Evolutionary conservation across 2,797 vertebrate genomes (phyloP).

Genomic region (Tympanoctomys barrerae): DNA sequence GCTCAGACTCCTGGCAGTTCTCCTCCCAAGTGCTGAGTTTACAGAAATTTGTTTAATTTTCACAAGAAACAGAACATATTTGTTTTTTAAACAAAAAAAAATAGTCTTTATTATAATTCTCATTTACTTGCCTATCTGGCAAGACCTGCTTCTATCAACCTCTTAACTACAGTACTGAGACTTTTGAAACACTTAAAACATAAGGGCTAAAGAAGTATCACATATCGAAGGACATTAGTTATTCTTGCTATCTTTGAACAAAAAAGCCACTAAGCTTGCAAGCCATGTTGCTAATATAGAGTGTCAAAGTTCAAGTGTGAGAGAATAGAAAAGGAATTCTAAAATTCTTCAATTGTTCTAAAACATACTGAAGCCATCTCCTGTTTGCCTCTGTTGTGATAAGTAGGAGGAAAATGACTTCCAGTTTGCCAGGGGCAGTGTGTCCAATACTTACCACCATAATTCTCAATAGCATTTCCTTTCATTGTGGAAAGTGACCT

Average conservation of each 20-base stretch:
- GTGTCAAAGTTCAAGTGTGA: constrained; percentile 42
- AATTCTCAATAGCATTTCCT: background rate
- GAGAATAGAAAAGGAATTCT: constrained; percentile 42
- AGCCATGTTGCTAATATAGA: constrained; percentile 4
- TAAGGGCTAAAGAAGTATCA: constrained; percentile 41
- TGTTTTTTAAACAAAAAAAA: constrained; percentile 31
- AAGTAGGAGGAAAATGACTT: background rate
- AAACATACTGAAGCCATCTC: constrained; percentile 4
- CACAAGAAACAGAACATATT: constrained; percentile 51
- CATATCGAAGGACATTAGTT: constrained; percentile 54
- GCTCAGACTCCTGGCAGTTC: background rate
- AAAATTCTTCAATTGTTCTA: constrained; percentile 35
- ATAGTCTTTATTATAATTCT: background rate
- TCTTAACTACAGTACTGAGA: constrained; percentile 22
- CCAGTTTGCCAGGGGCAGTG: background rate
- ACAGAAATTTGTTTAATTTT: background rate
- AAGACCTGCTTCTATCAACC: constrained; percentile 41
- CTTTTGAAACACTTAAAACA: constrained; percentile 40
- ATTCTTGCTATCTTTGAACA: constrained; percentile 39
- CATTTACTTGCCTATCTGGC: constrained; percentile 35
- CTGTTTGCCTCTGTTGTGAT: constrained; percentile 26
- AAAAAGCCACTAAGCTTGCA: background rate
- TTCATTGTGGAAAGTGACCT: background rate
- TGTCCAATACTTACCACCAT: background rate
- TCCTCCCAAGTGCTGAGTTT: background rate